Conservation (phyloP, 2,113 vertebrate species). For the Cyanoramphus novaezelandiae region DNA sequence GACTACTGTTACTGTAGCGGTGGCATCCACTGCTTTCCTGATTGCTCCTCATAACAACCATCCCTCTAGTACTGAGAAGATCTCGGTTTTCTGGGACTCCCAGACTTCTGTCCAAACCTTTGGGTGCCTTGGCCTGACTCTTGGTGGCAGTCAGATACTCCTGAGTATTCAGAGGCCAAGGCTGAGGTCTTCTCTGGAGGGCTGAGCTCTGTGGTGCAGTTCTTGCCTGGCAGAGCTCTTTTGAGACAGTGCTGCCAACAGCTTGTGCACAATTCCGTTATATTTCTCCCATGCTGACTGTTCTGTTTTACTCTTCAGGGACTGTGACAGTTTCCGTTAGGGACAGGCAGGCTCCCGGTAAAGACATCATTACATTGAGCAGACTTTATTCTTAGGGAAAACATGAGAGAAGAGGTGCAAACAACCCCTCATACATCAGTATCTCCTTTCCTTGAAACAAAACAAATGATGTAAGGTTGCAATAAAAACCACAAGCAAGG, state of each 20-base stretch:
- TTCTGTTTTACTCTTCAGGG: background rate
- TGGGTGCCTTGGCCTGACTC: background rate
- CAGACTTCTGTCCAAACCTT: background rate
- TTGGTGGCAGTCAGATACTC: background rate
- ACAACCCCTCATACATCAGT: background rate
- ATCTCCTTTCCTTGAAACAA: constrained; percentile 19
- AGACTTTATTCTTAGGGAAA: background rate
- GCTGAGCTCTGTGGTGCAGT: background rate
- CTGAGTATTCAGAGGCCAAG: background rate
- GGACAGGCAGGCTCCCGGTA: background rate
- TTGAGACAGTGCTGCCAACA: background rate
- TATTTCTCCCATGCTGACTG: background rate
- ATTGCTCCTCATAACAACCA: background rate
- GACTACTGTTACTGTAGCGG: background rate
- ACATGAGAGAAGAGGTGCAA: background rate
- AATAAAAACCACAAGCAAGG: constrained; percentile 18
- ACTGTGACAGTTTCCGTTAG: background rate
- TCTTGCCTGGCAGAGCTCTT: background rate
- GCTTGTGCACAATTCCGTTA: background rate
- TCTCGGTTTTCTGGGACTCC: background rate
- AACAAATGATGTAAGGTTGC: background rate
- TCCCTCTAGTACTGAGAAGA: background rate
- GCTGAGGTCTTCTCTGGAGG: background rate
- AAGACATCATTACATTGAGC: background rate
- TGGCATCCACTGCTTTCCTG: background rate